These are phyloP conservation scores for Sinodicranocentrus sp. DNA, from an alignment of 2,888 invertebrate species.

Conservation along the genomic window DNA sequence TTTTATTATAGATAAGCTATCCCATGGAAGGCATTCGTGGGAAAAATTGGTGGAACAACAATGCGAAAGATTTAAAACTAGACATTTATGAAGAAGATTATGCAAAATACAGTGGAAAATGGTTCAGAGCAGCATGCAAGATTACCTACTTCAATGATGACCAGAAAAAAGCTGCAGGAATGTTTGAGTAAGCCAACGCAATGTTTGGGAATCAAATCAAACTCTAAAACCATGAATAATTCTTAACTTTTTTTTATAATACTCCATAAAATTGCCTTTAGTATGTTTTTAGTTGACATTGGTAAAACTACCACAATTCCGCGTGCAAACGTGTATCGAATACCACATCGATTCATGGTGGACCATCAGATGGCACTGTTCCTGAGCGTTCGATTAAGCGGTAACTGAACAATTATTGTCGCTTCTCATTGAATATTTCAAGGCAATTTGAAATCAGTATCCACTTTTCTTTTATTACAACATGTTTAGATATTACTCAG, in stretches of 20 bases:
- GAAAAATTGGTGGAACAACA: too few relatives aligned
- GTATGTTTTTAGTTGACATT: slow-evolving; percentile 48
- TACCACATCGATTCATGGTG: slow-evolving; percentile 37
- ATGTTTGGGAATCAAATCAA: neutral
- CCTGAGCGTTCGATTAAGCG: neutral
- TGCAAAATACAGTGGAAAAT: slow-evolving; percentile 33
- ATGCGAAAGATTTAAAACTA: too few relatives aligned
- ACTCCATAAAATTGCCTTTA: too few relatives aligned
- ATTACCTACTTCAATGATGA: neutral
- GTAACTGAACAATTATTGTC: slow-evolving; percentile 1
- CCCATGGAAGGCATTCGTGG: too few relatives aligned
- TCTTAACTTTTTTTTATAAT: neutral
- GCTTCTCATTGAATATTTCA: neutral
- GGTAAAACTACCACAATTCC: slow-evolving; percentile 40
- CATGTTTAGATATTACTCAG: slow-evolving; percentile 22
- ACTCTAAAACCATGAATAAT: neutral
- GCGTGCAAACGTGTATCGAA: neutral
- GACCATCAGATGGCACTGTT: slow-evolving; percentile 12
- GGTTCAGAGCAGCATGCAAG: slow-evolving; percentile 55
- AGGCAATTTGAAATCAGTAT: neutral
- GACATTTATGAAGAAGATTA: slow-evolving; percentile 44
- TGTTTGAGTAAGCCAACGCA: slow-evolving; percentile 1
- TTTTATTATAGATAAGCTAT: too few relatives aligned
- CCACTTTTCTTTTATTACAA: too few relatives aligned
- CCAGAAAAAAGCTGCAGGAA: neutral